These are phyloP conservation scores for Rhineura floridana DNA, from an alignment of 2,113 vertebrate genomes.

Conservation along the genomic window DNA sequence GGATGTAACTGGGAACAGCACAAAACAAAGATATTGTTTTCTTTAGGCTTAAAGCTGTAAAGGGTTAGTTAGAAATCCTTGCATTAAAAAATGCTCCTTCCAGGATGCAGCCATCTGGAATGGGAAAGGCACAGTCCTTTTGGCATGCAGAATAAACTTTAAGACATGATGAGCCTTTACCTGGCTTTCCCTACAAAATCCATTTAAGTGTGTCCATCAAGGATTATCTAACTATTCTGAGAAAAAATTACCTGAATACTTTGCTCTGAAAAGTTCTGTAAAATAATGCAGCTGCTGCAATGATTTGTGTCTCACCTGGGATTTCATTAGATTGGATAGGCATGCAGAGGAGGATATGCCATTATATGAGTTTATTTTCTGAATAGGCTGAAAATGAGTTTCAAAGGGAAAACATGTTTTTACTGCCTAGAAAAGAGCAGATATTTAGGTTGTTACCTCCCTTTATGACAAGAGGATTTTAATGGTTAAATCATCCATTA, in stretches of 20 bases:
- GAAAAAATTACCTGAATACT: neutral
- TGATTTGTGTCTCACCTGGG: neutral
- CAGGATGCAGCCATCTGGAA: neutral
- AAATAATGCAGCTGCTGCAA: conserved; percentile 1
- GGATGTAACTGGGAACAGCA: neutral
- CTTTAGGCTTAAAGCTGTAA: neutral
- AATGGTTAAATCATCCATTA: conserved; percentile 60
- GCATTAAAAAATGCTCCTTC: neutral
- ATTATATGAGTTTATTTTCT: neutral
- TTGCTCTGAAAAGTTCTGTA: neutral
- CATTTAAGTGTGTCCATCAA: neutral
- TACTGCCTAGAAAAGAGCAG: conserved; percentile 19
- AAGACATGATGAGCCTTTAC: neutral
- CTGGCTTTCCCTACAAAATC: neutral
- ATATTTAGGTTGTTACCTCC: conserved; percentile 13
- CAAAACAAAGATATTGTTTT: neutral
- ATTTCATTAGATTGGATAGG: neutral
- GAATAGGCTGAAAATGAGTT: conserved; percentile 13
- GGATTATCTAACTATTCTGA: neutral
- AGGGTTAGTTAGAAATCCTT: neutral
- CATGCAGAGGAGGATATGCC: neutral
- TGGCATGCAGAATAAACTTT: neutral
- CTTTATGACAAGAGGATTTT: conserved; percentile 36
- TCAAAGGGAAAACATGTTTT: neutral
- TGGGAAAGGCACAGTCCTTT: neutral